Evolutionary conservation across 1,140 invertebrate genomes (phyloP).

Genomic region (Papilio machaon): DNA sequence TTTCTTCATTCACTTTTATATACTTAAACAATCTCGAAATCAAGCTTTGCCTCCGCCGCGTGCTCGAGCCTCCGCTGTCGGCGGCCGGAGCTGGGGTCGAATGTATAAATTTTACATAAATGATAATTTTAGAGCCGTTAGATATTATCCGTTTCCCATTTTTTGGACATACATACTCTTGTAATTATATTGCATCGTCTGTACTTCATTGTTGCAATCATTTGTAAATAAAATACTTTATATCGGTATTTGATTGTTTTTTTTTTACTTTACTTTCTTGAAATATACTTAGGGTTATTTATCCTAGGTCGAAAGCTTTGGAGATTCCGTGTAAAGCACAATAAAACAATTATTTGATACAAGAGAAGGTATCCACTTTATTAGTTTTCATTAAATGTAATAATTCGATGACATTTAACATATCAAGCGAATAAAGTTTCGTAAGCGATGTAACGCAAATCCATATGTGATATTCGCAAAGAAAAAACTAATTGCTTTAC

Average conservation of each 20-base stretch:
- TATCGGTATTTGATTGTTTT: conserved; percentile 65
- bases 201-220: conserved; percentile 82
- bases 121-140: conserved; percentile 79
- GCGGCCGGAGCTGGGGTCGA: conserved; percentile 59
- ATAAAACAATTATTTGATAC: conserved; percentile 35
- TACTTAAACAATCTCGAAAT: background rate
- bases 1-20: background rate
- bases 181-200: conserved; percentile 81
- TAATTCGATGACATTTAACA: conserved; percentile 39
- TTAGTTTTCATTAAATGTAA: conserved; percentile 27
- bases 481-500: background rate
- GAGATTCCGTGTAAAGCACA: background rate
- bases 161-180: conserved; percentile 78
- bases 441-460: conserved; percentile 12
- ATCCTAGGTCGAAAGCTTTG: background rate
- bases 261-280: background rate
- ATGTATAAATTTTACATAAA: conserved; percentile 76
- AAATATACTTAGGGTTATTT: too few species aligned
- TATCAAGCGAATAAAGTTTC: conserved; percentile 26
- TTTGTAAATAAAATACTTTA: conserved; percentile 84
- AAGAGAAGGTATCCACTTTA: conserved; percentile 33
- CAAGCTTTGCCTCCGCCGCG: conserved; percentile 10
- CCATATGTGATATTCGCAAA: background rate
- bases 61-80: conserved; percentile 37
- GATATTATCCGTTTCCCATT: conserved; percentile 80